Base-by-base conservation (phyloP, 2,888 invertebrate genomes). In the Amblyteles armatorius region DNA sequence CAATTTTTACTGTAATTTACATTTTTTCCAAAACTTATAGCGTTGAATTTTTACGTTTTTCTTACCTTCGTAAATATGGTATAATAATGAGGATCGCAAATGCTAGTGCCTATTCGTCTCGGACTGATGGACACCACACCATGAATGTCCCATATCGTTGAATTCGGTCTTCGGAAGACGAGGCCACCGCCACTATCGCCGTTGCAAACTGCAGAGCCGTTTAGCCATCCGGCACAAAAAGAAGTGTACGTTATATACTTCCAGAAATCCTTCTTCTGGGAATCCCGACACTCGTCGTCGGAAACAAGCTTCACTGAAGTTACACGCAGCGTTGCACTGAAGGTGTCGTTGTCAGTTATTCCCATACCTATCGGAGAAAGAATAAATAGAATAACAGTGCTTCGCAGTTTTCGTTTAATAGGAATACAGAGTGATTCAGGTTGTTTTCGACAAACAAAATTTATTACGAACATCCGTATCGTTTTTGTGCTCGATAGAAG, bases 131-230 rank as follows among this genome's bases (percentile, higher is more conserved):
- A 95, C 0, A 95, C 95, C 13, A 95, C 89, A 7, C 95, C 95
- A 89, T 94, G 93, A 65, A 94, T 80, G 79, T 93, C 92, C 94
- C 94, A 94, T 1, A 91, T 82, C 0, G 87, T 84, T 7, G 91
- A 88, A 79, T 92, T 91, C 3, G 88, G 83, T n/a, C 88, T 89
- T 33, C 86, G 92, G 3, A 94, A 87, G 16, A 92, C 88, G 1
- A 96, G 92, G 22, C 96, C 96, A 19, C 96, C 96, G 0, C 96
- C 96, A 84, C 96, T 96, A 88, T 96, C 96, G 0, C 96, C 96
- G 89, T 96, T 96, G 63, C 96, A 95, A 29, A 95, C 95, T 57
- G 95, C 95, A 9, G 94, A 94, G 16, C 94, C 94, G 81, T 96
- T 95, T 67, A 94, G 94, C 93, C 95, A 95, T 71, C 96, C 96